These are phyloP conservation scores for Agrochola macilenta DNA, from an alignment of 2,888 invertebrate genomes.

Conservation along the genomic window DNA sequence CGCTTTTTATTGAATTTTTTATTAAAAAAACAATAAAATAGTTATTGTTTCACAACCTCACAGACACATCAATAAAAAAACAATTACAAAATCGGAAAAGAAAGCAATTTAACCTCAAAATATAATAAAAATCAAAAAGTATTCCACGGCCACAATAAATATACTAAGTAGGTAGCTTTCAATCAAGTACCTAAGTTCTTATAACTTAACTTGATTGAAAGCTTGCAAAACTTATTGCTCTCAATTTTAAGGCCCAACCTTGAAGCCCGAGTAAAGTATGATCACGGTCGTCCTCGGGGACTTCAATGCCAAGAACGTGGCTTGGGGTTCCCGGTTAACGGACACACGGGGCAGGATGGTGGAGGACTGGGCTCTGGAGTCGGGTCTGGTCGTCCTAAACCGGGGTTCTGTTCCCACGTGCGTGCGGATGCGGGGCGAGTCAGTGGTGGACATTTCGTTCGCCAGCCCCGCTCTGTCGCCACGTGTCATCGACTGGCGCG, in stretches of 20 bases:
- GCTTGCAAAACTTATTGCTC: conserved; percentile 32
- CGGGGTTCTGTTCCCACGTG: too few species aligned
- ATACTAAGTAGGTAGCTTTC: neutral
- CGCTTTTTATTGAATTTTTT: neutral
- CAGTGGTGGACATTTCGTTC: too few species aligned
- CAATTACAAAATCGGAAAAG: neutral
- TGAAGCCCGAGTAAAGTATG: conserved; percentile 30
- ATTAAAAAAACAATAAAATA: neutral
- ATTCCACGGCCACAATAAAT: neutral
- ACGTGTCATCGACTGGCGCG: too few species aligned
- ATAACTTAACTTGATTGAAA: conserved; percentile 19
- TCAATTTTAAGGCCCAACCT: conserved; percentile 38
- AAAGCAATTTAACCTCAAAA: neutral
- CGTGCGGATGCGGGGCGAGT: too few species aligned
- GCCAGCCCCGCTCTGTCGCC: too few species aligned
- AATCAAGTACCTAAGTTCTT: neutral
- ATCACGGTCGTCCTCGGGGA: too few species aligned
- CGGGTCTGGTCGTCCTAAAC: too few species aligned
- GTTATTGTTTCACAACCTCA: neutral
- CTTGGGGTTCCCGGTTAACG: too few species aligned
- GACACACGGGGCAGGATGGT: too few species aligned
- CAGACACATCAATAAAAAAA: neutral
- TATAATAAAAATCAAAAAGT: neutral
- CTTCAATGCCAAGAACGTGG: too few species aligned
- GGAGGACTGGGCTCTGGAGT: too few species aligned